Evolutionary conservation across 2,888 invertebrate species (phyloP).

Genomic region (Apodemia duryi): DNA sequence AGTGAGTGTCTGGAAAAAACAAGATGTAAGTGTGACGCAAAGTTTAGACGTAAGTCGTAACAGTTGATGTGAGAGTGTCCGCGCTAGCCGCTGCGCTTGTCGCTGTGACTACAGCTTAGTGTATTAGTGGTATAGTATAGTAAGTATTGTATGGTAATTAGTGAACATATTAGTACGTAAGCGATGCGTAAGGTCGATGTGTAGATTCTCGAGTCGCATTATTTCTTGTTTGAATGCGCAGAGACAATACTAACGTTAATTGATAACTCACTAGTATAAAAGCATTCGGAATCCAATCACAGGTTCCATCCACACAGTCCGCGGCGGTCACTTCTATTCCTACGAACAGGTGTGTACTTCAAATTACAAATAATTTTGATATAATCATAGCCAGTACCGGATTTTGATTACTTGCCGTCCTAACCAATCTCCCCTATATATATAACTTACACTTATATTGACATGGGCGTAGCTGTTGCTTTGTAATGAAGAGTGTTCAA

Average conservation of each 20-base stretch:
- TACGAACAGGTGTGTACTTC: not conserved
- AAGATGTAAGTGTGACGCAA: not conserved
- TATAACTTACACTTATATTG: too few relatives aligned
- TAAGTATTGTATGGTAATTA: not conserved
- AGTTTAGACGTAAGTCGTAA: too few relatives aligned
- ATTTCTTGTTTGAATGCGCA: not conserved
- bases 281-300: not conserved
- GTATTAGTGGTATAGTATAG: not conserved
- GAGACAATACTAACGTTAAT: not conserved
- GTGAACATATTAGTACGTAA: slow-evolving; percentile 5
- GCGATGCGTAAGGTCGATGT: slow-evolving; percentile 2
- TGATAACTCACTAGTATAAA: not conserved
- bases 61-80: too few relatives aligned
- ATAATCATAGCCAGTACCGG: too few relatives aligned
- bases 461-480: too few relatives aligned
- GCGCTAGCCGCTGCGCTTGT: not conserved
- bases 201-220: slow-evolving; percentile 3
- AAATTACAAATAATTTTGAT: too few relatives aligned
- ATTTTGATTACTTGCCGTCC: too few relatives aligned
- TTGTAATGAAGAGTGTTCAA: too few relatives aligned
- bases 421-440: too few relatives aligned
- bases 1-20: not conserved
- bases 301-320: not conserved
- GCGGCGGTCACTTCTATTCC: not conserved
- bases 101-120: slow-evolving; percentile 1